Percentiles rank a stretch among this genome's conserved stretches.
phyloP scores from a whole-genome alignment of 2,888 invertebrate species.

The Chromoteleia sp. region DNA sequence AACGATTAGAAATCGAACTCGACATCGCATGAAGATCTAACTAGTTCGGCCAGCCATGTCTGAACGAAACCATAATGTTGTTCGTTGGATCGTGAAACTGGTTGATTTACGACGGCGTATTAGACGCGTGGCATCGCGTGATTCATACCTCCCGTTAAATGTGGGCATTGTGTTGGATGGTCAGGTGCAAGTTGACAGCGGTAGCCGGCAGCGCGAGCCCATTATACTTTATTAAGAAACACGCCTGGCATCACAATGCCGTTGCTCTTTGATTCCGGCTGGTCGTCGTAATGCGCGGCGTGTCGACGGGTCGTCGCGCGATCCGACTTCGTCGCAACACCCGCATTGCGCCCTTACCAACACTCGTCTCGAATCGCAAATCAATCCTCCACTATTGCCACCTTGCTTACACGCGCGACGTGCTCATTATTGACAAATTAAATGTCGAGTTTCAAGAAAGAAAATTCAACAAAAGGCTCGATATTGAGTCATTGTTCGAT shows the following conservation, averaged over 20 bases:
- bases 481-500: conserved; percentile 12
- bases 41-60: conserved; percentile 1
- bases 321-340: conserved; percentile 44
- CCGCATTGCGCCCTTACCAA: conserved; percentile 55
- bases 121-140: conserved; percentile 77
- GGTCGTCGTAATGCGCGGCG: conserved; percentile 64
- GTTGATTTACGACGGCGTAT: conserved; percentile 77
- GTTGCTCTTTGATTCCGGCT: conserved; percentile 49
- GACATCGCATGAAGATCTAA: conserved; percentile 29
- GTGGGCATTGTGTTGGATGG: conserved; percentile 74
- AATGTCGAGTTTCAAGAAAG: conserved; percentile 14
- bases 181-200: conserved; percentile 77
- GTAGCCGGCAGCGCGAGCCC: conserved; percentile 74
- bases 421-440: conserved; percentile 58
- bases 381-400: conserved; percentile 42
- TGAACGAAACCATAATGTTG: conserved; percentile 42
- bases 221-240: conserved; percentile 81
- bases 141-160: conserved; percentile 70
- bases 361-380: conserved; percentile 61
- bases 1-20: conserved; percentile 32
- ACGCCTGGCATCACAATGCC: conserved; percentile 72
- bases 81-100: conserved; percentile 66
- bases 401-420: conserved; percentile 49
- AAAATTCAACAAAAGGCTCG: conserved; percentile 23
- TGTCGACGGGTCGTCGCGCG: conserved; percentile 59